phyloP scores from a whole-genome alignment of 2,888 invertebrate genomes.

The Physocephala rufipes region DNA sequence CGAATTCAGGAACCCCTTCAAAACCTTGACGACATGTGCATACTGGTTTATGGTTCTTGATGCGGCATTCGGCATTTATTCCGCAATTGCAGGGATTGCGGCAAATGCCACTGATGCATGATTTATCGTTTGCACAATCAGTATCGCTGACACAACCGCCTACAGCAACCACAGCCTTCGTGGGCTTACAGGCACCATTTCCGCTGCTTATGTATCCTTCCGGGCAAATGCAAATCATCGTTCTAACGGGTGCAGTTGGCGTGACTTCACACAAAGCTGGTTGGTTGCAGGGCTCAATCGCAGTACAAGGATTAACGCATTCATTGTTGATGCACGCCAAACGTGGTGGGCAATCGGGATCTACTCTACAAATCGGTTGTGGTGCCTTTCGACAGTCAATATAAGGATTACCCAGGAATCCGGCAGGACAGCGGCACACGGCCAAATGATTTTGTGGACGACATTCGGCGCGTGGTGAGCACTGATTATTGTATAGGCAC shows the following conservation, averaged over 20 bases:
- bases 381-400: conserved; percentile 79
- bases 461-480: conserved; percentile 82
- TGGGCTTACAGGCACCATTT: conserved; percentile 80
- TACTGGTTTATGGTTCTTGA: conserved; percentile 85
- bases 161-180: conserved; percentile 71
- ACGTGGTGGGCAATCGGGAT: conserved; percentile 82
- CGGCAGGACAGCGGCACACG: conserved; percentile 84
- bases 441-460: conserved; percentile 82
- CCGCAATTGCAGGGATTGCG: conserved; percentile 88
- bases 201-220: conserved; percentile 88
- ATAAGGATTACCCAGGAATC: conserved; percentile 82
- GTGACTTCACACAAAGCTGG: conserved; percentile 85
- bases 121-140: conserved; percentile 80
- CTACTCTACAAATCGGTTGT: conserved; percentile 80
- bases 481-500: conserved; percentile 80
- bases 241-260: conserved; percentile 82
- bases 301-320: conserved; percentile 84
- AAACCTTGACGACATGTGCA: conserved; percentile 86
- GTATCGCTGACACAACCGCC: conserved; percentile 79
- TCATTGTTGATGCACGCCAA: conserved; percentile 83
- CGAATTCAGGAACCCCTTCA: conserved; percentile 84
- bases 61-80: conserved; percentile 83
- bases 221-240: conserved; percentile 90
- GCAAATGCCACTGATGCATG: conserved; percentile 83
- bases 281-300: conserved; percentile 79